Evolutionary conservation across 37 sponge, comb jelly and placozoan species (phyloP).

Genomic region (Ephydatia muelleri): DNA sequence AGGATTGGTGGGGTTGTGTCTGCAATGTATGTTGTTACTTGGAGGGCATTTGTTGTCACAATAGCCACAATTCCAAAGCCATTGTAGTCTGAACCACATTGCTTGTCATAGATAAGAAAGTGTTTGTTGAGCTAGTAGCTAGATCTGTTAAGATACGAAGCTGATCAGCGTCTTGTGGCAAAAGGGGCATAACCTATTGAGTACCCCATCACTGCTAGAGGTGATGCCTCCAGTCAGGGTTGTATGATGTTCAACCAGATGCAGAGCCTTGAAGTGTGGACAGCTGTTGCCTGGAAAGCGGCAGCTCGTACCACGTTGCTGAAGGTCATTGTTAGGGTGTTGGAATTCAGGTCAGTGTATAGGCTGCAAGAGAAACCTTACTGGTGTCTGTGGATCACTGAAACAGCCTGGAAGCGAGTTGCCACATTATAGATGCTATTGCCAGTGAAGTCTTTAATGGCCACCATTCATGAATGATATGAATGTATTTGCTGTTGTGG

Average conservation of each 20-base stretch:
- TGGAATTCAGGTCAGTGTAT: slow-evolving; percentile 86
- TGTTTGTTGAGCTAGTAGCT: slow-evolving; percentile 72
- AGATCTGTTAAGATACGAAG: slow-evolving; percentile 62
- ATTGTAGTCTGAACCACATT: slow-evolving; percentile 56
- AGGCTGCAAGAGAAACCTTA: slow-evolving; percentile 38
- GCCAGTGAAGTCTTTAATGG: slow-evolving; percentile 67
- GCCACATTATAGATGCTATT: slow-evolving; percentile 38
- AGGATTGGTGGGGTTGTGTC: slow-evolving; percentile 75
- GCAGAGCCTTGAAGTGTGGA: slow-evolving; percentile 66
- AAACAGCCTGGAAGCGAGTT: not conserved
- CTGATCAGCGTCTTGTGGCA: slow-evolving; percentile 66
- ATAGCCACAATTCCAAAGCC: slow-evolving; percentile 67
- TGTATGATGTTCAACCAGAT: slow-evolving; percentile 46
- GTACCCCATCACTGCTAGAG: slow-evolving; percentile 67
- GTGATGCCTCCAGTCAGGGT: slow-evolving; percentile 74
- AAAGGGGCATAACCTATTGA: slow-evolving; percentile 56
- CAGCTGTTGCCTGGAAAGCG: slow-evolving; percentile 45
- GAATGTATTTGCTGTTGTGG: slow-evolving; percentile 47
- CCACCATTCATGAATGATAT: slow-evolving; percentile 38
- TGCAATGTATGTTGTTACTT: slow-evolving; percentile 61
- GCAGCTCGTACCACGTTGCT: slow-evolving; percentile 74
- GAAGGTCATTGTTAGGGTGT: slow-evolving; percentile 72
- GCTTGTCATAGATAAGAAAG: slow-evolving; percentile 62
- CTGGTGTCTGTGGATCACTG: not conserved
- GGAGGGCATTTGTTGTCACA: slow-evolving; percentile 34